A percentile compares a stretch with the other conserved stretches of the same genome.
phyloP scores from a whole-genome alignment of 2,797 vertebrate genomes.

The Acanthiza pusilla region DNA sequence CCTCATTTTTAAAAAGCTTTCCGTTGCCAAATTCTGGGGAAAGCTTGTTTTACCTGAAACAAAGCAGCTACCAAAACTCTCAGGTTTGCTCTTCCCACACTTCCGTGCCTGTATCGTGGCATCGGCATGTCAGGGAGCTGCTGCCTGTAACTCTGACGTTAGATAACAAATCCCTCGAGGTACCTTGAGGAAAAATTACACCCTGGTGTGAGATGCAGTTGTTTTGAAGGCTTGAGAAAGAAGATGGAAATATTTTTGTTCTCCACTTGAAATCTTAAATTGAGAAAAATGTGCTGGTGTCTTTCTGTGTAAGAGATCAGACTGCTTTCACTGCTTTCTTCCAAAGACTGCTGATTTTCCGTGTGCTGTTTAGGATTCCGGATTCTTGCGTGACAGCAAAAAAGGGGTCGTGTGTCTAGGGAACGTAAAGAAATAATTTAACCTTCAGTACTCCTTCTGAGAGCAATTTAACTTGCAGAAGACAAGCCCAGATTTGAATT shows the following conservation, averaged over 20 bases:
- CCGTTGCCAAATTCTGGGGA: neutral
- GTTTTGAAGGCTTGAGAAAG: slow-evolving; percentile 23
- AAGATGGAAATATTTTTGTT: neutral
- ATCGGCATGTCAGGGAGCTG: neutral
- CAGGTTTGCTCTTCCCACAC: slow-evolving; percentile 5
- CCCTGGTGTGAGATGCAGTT: neutral
- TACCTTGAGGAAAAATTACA: neutral
- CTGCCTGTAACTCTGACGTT: neutral
- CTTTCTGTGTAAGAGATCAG: neutral
- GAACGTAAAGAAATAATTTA: neutral
- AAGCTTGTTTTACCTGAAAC: neutral
- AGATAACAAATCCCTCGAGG: neutral
- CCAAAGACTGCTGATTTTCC: neutral
- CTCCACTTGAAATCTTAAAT: neutral
- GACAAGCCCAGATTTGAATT: neutral
- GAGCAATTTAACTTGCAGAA: neutral
- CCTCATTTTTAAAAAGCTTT: neutral
- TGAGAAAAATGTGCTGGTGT: neutral
- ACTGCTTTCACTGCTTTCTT: neutral
- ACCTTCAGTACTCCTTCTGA: neutral
- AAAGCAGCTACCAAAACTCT: neutral
- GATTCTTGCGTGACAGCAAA: neutral
- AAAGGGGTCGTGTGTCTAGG: neutral
- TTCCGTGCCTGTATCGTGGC: neutral
- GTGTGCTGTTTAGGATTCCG: neutral